Conservation (phyloP, 2,888 invertebrate genomes). For the Eupeodes latifasciatus region DNA sequence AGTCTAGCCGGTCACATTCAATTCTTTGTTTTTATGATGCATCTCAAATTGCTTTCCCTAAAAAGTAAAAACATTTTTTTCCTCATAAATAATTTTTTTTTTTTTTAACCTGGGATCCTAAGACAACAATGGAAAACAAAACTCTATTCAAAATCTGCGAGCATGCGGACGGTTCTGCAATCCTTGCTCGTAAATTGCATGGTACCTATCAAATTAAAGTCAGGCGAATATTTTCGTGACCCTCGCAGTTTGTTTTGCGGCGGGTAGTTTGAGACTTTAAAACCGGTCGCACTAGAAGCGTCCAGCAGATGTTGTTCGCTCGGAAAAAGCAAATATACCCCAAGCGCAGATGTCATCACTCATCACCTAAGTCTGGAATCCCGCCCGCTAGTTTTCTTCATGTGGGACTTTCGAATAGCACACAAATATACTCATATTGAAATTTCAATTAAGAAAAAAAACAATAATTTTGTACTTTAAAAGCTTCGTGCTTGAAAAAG, state of each 20-base stretch:
- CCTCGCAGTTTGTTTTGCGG: background rate
- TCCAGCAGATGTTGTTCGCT: background rate
- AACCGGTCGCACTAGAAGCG: background rate
- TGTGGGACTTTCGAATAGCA: background rate
- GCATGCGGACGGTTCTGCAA: too few relatives aligned
- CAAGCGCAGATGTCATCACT: background rate
- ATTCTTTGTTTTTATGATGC: too few relatives aligned
- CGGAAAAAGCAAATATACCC: background rate
- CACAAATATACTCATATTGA: too few relatives aligned
- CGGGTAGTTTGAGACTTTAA: background rate
- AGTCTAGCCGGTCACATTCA: too few relatives aligned
- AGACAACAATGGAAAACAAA: too few relatives aligned
- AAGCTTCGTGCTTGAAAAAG: background rate
- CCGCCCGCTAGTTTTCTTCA: background rate
- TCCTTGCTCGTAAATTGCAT: too few relatives aligned
- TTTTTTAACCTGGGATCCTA: too few relatives aligned
- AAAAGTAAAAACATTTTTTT: too few relatives aligned
- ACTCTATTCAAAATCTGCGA: too few relatives aligned
- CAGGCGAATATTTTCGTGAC: background rate
- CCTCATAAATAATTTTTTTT: too few relatives aligned
- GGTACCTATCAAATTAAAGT: background rate
- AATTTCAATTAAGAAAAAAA: background rate
- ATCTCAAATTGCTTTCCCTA: too few relatives aligned
- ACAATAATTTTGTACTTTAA: background rate
- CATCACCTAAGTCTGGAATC: background rate